Conservation (phyloP, 2,797 vertebrate genomes). For the Propithecus perrieri region DNA sequence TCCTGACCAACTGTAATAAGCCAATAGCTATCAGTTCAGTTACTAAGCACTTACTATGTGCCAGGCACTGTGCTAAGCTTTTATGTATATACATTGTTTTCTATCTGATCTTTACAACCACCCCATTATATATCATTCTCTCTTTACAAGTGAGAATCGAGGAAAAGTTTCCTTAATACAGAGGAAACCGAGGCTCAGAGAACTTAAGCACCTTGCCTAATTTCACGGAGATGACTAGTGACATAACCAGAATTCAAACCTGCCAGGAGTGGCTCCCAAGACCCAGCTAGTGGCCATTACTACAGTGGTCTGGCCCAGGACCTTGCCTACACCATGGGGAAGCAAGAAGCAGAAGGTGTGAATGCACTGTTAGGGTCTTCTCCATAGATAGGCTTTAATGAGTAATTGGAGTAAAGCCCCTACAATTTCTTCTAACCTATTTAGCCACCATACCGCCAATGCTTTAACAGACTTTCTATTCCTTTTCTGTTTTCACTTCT, state of each 20-base stretch:
- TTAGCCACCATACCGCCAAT: neutral
- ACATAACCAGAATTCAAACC: neutral
- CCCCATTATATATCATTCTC: neutral
- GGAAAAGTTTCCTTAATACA: neutral
- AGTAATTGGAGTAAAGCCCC: neutral
- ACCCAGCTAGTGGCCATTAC: neutral
- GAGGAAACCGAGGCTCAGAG: neutral
- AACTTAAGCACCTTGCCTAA: neutral
- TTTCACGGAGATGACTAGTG: neutral
- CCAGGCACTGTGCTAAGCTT: neutral
- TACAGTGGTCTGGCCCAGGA: neutral
- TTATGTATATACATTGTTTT: neutral
- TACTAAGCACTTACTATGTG: neutral
- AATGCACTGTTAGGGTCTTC: neutral
- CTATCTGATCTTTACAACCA: neutral
- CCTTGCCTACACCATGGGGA: neutral
- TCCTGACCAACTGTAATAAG: neutral
- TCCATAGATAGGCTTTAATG: neutral
- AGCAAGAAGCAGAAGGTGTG: neutral
- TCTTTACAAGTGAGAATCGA: neutral
- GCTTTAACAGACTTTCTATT: neutral
- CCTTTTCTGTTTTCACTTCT: neutral
- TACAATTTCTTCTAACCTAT: neutral
- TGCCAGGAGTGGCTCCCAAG: too few species aligned
- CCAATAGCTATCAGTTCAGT: neutral